These are phyloP conservation scores for Bos taurus DNA, from an alignment of 2,113 vertebrate genomes.

Conservation along the genomic window ARS-UCD2.0 NC_037335.1:63491001-63491500, in stretches of 20 bases:
- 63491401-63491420: background rate
- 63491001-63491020: background rate
- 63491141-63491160: constrained; percentile 31
- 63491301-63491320: background rate
- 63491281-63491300: constrained; percentile 32
- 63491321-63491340: background rate
- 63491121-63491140: constrained; percentile 40
- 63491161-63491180: constrained; percentile 24
- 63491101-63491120: constrained; percentile 11
- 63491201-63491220: constrained; percentile 49
- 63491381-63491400: background rate
- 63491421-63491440: background rate
- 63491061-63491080: background rate
- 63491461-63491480: background rate
- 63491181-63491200: constrained; percentile 49
- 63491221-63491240: constrained; percentile 55
- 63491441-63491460: background rate
- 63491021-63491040: background rate
- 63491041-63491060: background rate
- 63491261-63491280: background rate
- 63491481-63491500: background rate
- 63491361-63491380: background rate
- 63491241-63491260: constrained; percentile 34
- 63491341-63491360: background rate
- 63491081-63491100: background rate